Evolutionary conservation across 2,888 invertebrate genomes (phyloP).

Genomic region (Drosophila bunnanda): DNA sequence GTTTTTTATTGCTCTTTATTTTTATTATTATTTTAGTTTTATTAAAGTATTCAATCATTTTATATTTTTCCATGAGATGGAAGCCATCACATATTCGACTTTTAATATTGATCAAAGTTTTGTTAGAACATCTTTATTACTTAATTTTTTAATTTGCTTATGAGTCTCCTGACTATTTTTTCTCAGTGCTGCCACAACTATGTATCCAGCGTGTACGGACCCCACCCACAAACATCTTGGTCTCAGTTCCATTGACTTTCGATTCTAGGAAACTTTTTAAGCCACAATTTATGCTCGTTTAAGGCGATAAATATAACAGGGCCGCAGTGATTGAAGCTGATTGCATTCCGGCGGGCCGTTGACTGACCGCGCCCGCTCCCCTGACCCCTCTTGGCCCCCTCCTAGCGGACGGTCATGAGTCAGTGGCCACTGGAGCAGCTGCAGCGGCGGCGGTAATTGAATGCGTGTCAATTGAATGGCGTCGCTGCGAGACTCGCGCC

Average conservation of each 20-base stretch:
- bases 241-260: conserved; percentile 56
- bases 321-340: conserved; percentile 72
- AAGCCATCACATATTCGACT: neutral
- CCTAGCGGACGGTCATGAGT: conserved; percentile 52
- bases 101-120: neutral
- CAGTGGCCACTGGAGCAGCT: conserved; percentile 47
- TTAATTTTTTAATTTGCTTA: neutral
- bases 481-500: conserved; percentile 43
- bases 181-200: conserved; percentile 40
- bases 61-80: no score
- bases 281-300: conserved; percentile 83
- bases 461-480: conserved; percentile 73
- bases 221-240: conserved; percentile 25
- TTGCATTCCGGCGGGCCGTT: conserved; percentile 69
- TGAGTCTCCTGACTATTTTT: conserved; percentile 16
- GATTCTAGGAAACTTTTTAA: conserved; percentile 80
- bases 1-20: no score
- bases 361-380: conserved; percentile 19
- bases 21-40: no score
- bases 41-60: no score
- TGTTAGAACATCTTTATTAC: neutral
- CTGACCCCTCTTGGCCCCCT: neutral
- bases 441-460: conserved; percentile 62
- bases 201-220: conserved; percentile 6
- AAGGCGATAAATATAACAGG: conserved; percentile 80